Conservation (phyloP, 2,797 vertebrate genomes). For the Coccyzus lansbergi region DNA sequence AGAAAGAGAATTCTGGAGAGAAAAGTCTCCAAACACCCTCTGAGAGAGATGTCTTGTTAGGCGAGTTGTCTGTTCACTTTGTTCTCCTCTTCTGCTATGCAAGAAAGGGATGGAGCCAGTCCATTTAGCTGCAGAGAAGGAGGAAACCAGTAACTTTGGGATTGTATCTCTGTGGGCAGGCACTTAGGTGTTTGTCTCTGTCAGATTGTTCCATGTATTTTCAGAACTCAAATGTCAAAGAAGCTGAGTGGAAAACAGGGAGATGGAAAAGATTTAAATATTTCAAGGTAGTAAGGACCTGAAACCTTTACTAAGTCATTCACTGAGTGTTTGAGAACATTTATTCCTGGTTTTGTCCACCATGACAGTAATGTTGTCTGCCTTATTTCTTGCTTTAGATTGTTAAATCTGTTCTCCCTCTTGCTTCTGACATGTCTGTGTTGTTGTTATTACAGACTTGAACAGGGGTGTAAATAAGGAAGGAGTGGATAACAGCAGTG, state of each 20-base stretch:
- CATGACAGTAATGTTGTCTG: fast-evolving
- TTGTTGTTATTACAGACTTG: background rate
- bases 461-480: background rate
- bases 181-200: background rate
- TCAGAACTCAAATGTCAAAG: constrained; percentile 6
- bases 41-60: background rate
- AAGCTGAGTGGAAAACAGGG: background rate
- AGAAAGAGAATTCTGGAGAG: background rate
- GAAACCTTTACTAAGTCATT: background rate
- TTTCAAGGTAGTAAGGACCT: too few species aligned
- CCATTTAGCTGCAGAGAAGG: background rate
- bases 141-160: background rate
- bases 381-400: background rate
- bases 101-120: background rate
- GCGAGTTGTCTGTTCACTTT: background rate
- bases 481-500: background rate
- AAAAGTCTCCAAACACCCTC: background rate
- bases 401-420: background rate
- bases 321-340: background rate
- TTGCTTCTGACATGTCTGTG: background rate
- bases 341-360: background rate
- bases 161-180: background rate
- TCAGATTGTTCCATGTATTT: background rate
- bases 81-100: fast-evolving
- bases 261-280: background rate